phyloP scores from a whole-genome alignment of 2,888 invertebrate species.

The Polyommatus iphigenia region DNA sequence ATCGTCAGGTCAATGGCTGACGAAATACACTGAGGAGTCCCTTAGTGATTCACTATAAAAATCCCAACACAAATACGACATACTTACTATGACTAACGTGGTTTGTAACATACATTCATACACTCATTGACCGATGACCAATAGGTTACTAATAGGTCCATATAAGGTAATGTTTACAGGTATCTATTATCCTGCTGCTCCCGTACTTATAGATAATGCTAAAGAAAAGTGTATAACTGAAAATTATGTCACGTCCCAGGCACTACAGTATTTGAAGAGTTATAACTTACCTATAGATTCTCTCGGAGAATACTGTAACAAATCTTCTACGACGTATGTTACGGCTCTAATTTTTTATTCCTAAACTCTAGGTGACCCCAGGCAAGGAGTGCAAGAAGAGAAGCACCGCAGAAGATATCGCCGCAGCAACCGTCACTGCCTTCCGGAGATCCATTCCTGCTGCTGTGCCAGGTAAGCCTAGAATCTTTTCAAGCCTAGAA shows the following conservation, averaged over 20 bases:
- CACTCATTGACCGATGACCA: background rate
- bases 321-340: too few species aligned
- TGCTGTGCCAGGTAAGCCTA: conserved; percentile 91
- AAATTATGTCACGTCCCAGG: too few species aligned
- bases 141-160: background rate
- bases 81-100: background rate
- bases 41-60: background rate
- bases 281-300: too few species aligned
- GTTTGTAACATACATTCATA: background rate
- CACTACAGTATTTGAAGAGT: too few species aligned
- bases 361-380: conserved; percentile 80
- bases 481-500: background rate
- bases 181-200: background rate
- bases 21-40: background rate
- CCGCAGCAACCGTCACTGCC: conserved; percentile 95
- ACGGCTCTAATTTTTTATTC: too few species aligned
- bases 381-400: conserved; percentile 88
- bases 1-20: background rate
- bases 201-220: background rate
- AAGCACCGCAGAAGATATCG: conserved; percentile 91
- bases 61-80: background rate
- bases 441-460: conserved; percentile 96
- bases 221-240: too few species aligned
- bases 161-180: background rate
- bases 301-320: too few species aligned